Base-by-base conservation (phyloP, 2,888 invertebrate genomes). In the Meiosimyza platycephala region DNA sequence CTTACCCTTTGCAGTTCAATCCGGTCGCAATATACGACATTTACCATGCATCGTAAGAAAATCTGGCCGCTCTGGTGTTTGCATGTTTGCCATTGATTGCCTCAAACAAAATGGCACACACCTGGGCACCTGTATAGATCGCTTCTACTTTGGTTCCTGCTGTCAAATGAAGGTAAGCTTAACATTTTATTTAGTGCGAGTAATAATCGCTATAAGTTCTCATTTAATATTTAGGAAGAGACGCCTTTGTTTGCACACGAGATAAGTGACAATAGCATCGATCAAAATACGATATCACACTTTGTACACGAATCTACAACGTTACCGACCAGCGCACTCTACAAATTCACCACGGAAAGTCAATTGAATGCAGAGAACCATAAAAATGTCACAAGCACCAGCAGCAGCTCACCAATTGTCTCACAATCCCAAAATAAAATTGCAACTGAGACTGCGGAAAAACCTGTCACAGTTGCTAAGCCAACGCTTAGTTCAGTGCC, bases 81-180 rank as follows among this genome's bases (percentile, higher is more conserved):
- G 97, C 83, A 97, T 97, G 97, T 97, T 97, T 84, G 96, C 96
- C 75, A 95, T 95, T 86, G 95, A 96, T 81, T 97, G 96, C 85
- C 91, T 95, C 63, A 95, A 95, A 89, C 91, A 94, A 74, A 96
- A 96, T 84, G 97, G 97, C 57, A 94, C 95, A 0, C 96, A 97
- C 82, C 88, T 97, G 78, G 96, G 96, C 48, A 96, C 96, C 2
- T 97, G 97, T 86, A 95, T 96, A 82, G 96, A 97, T 87, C 91
- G 95, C 77, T 96, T 96, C 86, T 96, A 96, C 88, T 96, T 96
- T 85, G 96, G 96, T 71, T 96, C 96, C 50, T 97, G 97, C 84
- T 97, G 97, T 85, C 94, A 93, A 81, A 89, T 96, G 72, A 91
- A 92, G 77, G 88, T 87, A 77, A 80, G 79, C 77, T 11, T 28